Conservation (phyloP, 2,888 invertebrate genomes). For the Melipona bicolor region DNA sequence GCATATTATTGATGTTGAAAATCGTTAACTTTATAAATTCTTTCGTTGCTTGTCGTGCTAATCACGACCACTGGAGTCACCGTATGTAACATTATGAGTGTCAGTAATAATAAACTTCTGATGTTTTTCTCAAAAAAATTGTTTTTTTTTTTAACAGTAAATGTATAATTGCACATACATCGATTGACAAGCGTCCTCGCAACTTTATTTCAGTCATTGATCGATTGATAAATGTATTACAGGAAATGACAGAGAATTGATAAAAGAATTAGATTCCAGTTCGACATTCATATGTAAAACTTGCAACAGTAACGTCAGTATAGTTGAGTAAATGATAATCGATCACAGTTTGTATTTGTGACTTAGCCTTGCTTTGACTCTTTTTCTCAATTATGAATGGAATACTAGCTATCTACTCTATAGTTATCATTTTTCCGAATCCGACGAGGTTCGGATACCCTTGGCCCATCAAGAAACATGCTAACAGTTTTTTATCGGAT, state of each 20-base stretch:
- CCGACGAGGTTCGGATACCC: slow-evolving; percentile 32
- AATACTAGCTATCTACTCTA: slow-evolving; percentile 29
- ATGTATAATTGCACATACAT: neutral
- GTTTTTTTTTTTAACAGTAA: neutral
- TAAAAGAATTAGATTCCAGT: slow-evolving; percentile 6
- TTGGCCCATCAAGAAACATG: slow-evolving; percentile 56
- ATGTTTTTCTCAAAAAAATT: neutral
- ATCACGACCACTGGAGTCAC: neutral
- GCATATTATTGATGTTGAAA: neutral
- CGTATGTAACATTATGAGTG: neutral
- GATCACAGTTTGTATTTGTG: slow-evolving; percentile 56
- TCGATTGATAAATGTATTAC: slow-evolving; percentile 8
- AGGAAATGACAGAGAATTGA: neutral
- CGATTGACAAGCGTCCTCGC: neutral
- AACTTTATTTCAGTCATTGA: neutral
- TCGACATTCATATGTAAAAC: slow-evolving; percentile 6
- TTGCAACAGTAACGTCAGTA: slow-evolving; percentile 22
- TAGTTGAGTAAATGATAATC: slow-evolving; percentile 51
- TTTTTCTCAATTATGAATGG: slow-evolving; percentile 68
- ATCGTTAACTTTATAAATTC: neutral
- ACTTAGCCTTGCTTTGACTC: slow-evolving; percentile 50
- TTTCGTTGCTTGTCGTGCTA: neutral
- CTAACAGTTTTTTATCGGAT: slow-evolving; percentile 24
- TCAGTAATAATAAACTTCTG: neutral
- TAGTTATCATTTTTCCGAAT: slow-evolving; percentile 48